These are phyloP conservation scores for Dexiosoma caninum DNA, from an alignment of 2,888 invertebrate species.

Conservation along the genomic window DNA sequence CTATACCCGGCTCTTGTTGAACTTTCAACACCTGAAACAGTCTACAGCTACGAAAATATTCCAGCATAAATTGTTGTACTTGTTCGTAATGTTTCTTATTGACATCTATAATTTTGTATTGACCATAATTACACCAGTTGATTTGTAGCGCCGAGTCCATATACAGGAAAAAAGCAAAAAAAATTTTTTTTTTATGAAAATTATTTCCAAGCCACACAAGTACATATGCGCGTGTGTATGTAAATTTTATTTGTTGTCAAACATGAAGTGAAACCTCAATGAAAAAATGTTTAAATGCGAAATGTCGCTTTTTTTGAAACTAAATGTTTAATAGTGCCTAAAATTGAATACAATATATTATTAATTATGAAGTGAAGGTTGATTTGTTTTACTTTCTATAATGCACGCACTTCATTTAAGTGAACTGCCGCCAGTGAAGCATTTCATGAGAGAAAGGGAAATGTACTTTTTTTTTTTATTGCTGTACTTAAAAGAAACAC, in stretches of 20 bases:
- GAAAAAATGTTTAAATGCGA: not conserved
- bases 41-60: conserved; percentile 44
- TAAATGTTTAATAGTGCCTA: conserved; percentile 27
- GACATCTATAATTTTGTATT: conserved; percentile 62
- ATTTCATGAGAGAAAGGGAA: conserved; percentile 10
- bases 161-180: not conserved
- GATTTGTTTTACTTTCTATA: conserved; percentile 41
- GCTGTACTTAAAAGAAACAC: not conserved
- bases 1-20: conserved; percentile 29
- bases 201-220: not conserved
- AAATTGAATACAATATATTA: not conserved
- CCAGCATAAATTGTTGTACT: conserved; percentile 53
- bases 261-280: not conserved
- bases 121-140: conserved; percentile 57
- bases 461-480: not conserved
- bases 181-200: conserved; percentile 2
- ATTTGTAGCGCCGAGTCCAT: conserved; percentile 55
- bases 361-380: not conserved
- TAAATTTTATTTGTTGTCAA: conserved; percentile 21
- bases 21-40: conserved; percentile 44
- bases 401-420: conserved; percentile 1
- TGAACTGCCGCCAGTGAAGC: conserved; percentile 33
- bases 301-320: conserved; percentile 4
- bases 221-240: too few relatives aligned
- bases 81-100: conserved; percentile 42